These are phyloP conservation scores for Microplitis manilae DNA, from an alignment of 2,888 invertebrate species.

Conservation along the genomic window DNA sequence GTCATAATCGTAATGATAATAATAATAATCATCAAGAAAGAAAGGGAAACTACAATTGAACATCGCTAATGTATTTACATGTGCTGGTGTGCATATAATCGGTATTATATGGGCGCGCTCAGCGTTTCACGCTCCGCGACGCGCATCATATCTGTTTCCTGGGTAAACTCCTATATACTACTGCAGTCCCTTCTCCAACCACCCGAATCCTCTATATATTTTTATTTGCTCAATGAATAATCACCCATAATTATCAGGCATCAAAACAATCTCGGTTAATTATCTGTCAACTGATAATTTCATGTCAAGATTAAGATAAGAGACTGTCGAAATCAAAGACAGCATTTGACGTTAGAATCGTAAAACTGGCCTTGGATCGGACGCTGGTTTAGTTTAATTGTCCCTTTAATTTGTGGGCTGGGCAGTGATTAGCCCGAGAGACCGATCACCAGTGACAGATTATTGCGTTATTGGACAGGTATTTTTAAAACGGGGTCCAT, in stretches of 20 bases:
- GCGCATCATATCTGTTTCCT: constrained; percentile 71
- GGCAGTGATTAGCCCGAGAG: no score
- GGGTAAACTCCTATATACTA: constrained; percentile 49
- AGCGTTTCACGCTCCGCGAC: constrained; percentile 69
- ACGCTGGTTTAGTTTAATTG: no score
- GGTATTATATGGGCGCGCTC: constrained; percentile 61
- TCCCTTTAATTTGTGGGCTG: no score
- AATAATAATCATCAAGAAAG: no score
- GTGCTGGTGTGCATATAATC: constrained; percentile 58
- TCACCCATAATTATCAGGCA: not conserved
- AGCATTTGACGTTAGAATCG: no score
- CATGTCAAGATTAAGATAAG: no score
- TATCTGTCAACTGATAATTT: not conserved
- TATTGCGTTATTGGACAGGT: no score
- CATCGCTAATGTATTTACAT: constrained; percentile 34
- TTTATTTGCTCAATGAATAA: not conserved
- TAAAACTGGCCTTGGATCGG: no score
- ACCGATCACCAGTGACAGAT: no score
- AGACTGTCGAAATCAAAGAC: no score
- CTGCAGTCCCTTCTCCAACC: constrained; percentile 43
- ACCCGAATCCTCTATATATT: not conserved
- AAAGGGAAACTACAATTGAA: no score
- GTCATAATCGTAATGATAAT: not conserved
- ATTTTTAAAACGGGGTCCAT: no score
- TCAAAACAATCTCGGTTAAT: not conserved